Conservation (phyloP, 2,888 invertebrate species). For the Osedax frankpressi region DNA sequence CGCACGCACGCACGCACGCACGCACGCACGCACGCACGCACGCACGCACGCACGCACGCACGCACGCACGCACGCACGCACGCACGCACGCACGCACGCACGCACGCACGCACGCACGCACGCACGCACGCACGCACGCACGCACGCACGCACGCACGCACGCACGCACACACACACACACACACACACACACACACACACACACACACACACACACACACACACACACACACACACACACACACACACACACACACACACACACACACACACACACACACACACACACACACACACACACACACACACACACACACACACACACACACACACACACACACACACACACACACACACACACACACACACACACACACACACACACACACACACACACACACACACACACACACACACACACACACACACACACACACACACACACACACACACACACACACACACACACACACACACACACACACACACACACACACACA, state of each 20-base stretch:
- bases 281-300: neutral
- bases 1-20: neutral
- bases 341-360: conserved; percentile 1
- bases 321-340: conserved; percentile 1
- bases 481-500: neutral
- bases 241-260: neutral
- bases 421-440: neutral
- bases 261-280: neutral
- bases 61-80: conserved; percentile 8
- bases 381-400: conserved; percentile 1
- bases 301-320: conserved; percentile 1
- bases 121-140: neutral
- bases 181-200: conserved; percentile 7
- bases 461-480: neutral
- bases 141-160: neutral
- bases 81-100: neutral
- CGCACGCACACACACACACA: neutral
- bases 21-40: conserved; percentile 2
- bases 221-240: neutral
- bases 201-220: neutral
- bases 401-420: conserved; percentile 1
- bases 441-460: neutral
- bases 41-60: neutral
- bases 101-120: neutral
- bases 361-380: conserved; percentile 1